Base-by-base conservation (phyloP, 2,797 vertebrate genomes). In the Selene dorsalis region DNA sequence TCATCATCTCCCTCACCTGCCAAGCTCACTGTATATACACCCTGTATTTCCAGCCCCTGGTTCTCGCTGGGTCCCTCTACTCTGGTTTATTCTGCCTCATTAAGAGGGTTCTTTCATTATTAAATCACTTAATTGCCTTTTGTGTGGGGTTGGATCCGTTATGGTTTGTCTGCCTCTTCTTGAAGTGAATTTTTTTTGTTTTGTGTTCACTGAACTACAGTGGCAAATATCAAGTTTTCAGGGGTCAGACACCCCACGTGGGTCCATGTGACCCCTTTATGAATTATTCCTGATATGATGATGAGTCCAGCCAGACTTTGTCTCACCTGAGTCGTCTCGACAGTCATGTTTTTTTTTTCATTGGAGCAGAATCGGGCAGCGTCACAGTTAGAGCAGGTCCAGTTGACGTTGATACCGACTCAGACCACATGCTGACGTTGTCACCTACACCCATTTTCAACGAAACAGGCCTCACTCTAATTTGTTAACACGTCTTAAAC, bases 401-500 rank as follows among this genome's bases (percentile, higher is more conserved):
- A 52, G 32, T 20, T 6, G 43, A 41, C 12, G 18, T 30, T 3
- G 50, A 67, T 14, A 60, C 47, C 13, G 22, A 11, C 24, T 62
- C 52, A 22, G 38, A 59, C 45, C 56, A 58, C 43, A 43, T 22
- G 67, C 43, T 67, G 61, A 75, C 43, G n/a, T 47, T 24, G 22
- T 41, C 45, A 68, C 69, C 60, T n/a, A 3, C 41, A 13, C 35
- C 28, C 22, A 0, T 61, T 39, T 30, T 26, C 71, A 63, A 62
- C 26, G 41, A 45, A 58, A 50, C 11, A 26, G 59, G 41, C 66
- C 56, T 75, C n/a, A 0, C 63, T 73, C 26, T 66, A 50, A 75
- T 79, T 77, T 52, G 65, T 79, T 69, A 76, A 74, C 47, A 65
- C 18, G 8, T 64, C 24, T 75, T 73, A 62, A 69, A 47, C 60